These are phyloP conservation scores for Ciconia nigra DNA, from an alignment of 2,797 vertebrate species.

Conservation along the genomic window DNA sequence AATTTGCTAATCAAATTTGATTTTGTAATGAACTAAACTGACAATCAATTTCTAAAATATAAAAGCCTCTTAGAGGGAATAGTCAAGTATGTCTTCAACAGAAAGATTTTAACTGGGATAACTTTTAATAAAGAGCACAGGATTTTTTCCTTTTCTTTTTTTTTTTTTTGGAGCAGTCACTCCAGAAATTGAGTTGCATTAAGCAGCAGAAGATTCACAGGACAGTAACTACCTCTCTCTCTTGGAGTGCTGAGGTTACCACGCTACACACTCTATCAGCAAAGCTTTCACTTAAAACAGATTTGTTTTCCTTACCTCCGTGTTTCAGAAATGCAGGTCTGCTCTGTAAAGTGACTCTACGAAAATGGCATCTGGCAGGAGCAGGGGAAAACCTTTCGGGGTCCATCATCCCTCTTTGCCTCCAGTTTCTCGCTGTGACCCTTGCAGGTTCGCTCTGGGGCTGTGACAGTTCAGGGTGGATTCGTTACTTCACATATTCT, in stretches of 20 bases:
- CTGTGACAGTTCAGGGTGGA: neutral
- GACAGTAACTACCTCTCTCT: slow-evolving; percentile 41
- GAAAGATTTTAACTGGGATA: slow-evolving; percentile 5
- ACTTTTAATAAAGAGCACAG: slow-evolving; percentile 41
- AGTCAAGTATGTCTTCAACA: neutral
- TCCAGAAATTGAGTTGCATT: neutral
- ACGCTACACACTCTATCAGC: slow-evolving; percentile 32
- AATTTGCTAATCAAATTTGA: slow-evolving; percentile 32
- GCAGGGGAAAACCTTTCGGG: neutral
- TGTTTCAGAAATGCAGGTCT: slow-evolving; percentile 28
- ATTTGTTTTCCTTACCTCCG: slow-evolving; percentile 38
- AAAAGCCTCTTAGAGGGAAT: slow-evolving; percentile 48
- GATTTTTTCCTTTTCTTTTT: neutral
- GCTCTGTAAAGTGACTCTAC: slow-evolving; percentile 48
- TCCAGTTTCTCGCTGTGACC: neutral
- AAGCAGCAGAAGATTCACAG: neutral
- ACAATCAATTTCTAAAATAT: slow-evolving; percentile 74
- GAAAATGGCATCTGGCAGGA: slow-evolving; percentile 44
- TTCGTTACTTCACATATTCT: neutral
- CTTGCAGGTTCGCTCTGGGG: neutral
- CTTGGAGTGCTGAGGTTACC: slow-evolving; percentile 4
- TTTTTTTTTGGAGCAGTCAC: neutral
- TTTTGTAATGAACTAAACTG: slow-evolving; percentile 44
- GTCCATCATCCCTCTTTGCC: neutral
- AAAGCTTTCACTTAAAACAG: slow-evolving; percentile 23